Base-by-base conservation (phyloP, 2,113 vertebrate genomes). In the Mormoops blainvillei region DNA sequence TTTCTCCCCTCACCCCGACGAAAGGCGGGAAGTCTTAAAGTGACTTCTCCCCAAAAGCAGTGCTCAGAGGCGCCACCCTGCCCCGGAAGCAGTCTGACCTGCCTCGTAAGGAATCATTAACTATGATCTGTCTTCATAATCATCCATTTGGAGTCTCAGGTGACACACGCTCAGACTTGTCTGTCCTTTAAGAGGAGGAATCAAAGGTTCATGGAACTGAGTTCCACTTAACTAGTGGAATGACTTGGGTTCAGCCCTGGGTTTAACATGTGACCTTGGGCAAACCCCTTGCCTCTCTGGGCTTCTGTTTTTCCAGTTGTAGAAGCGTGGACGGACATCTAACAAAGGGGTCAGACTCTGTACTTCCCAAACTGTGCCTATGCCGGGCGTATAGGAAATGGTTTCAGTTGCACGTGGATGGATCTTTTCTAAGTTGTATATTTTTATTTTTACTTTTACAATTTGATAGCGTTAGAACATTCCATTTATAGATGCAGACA, bases 21-120 rank as follows among this genome's bases (percentile, higher is more conserved):
- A 76, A 96, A 93, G 96, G 86, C 52, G 63, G 91, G 93, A 97
- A 97, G 96, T 83, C 96, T 97, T 95, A 87, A 97, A 97, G 97
- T 94, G 68, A 95, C 71, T 91, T 83, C 94, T 97, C 52, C 65
- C 74, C 73, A 12, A 90, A 96, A 85, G 61, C 67, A 38, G 67
- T 1, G 48, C 71, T 87, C 45, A 78, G 61, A 87, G 97, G 97
- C 52, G 85, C 96, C 96, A 78, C 93, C 73, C 86, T 78, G 94
- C 91, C 92, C 95, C 12, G 43, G 94, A 95, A 96, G 74, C 90
- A 67, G 94, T 63, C 90, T 88, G 96, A 88, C 89, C 78, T 43
- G 54, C 88, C 93, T 95, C 87, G 20, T 31, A 48, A 73, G 74
- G 91, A 97, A 93, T 98, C 91, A 96, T 95, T 96, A 90, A 94